Base-by-base conservation (phyloP, 2,113 vertebrate genomes). In the Neotragus moschatus region DNA sequence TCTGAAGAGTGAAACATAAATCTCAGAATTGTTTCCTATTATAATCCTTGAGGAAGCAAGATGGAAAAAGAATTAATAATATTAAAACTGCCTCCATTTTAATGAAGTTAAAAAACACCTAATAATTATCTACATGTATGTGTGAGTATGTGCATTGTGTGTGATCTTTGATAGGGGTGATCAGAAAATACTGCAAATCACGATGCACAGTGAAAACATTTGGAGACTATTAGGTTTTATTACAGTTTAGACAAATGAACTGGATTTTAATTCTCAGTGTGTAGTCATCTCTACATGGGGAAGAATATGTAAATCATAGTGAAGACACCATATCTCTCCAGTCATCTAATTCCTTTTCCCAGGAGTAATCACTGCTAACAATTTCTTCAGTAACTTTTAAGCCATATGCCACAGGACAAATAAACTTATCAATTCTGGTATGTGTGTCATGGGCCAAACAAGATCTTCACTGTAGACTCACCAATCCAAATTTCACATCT, bases 381-480 rank as follows among this genome's bases (percentile, higher is more conserved):
- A 33, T 88, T 93, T 94, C 90, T 90, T 97, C 33, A 88, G 70
- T 80, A 88, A 90, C 7, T 73, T 97, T 95, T 85, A 88, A 94
- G 53, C 15, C 73, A 30, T 39, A 79, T 47, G 88, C 70, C 51
- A 91, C 16, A 82, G 36, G 26, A 73, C 16, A 96, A 77, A 75
- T 84, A 61, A 81, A 75, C 19, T 53, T 96, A 75, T 28, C 33
- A 93, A 11, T 77, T 92, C n/a, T 82, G 19, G 13, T 39, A 84
- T 9, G 60, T 77, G n/a, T 84, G 33, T 19, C 45, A 86, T 17
- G 16, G 56, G 45, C n/a, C 61, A 93, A 95, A 96, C 19, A 33
- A 88, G 77, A 4, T 21, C 63, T 89, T 63, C 25, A 33, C 39
- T 58, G 39, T 43, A 66, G 49, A 89, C 21, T 61, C 47, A 93